Conservation (phyloP, 2,113 vertebrate genomes). For the Hipposideros armiger region DNA sequence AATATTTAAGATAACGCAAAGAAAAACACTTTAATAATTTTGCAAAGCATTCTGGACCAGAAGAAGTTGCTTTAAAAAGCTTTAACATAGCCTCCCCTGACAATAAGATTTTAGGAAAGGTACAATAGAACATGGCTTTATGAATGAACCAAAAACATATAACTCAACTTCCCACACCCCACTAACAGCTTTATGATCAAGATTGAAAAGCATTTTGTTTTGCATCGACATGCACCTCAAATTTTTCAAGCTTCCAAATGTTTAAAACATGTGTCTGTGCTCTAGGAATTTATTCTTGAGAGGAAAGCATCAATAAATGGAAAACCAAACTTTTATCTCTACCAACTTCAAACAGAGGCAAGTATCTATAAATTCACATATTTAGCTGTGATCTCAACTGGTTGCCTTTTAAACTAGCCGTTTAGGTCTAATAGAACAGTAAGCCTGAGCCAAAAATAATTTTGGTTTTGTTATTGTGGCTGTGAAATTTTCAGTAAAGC, state of each 20-base stretch:
- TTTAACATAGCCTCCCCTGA: background rate
- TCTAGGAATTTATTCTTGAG: background rate
- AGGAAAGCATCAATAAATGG: slow-evolving; percentile 12
- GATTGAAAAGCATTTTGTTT: slow-evolving; percentile 8
- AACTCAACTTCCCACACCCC: background rate
- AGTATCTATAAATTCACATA: background rate
- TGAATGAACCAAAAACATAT: slow-evolving; percentile 9
- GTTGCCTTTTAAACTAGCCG: background rate
- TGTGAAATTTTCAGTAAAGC: slow-evolving; percentile 24
- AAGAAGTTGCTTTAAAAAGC: background rate
- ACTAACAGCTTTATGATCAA: slow-evolving; percentile 37
- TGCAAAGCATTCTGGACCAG: slow-evolving; percentile 25
- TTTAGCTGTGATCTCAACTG: background rate
- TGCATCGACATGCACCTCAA: background rate
- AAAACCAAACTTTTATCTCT: slow-evolving; percentile 43
- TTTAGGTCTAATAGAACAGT: background rate
- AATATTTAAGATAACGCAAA: slow-evolving; percentile 55
- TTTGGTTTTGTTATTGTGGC: background rate
- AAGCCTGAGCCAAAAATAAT: background rate
- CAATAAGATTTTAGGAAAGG: slow-evolving; percentile 36
- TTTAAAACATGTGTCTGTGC: background rate
- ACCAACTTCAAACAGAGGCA: background rate
- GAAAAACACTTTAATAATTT: slow-evolving; percentile 2
- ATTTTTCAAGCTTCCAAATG: slow-evolving; percentile 52
- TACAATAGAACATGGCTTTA: background rate